A percentile compares a stretch with the other conserved stretches of the same genome.
Conservation (phyloP, 2,888 invertebrate species). For the Metallyticus violacea region DNA sequence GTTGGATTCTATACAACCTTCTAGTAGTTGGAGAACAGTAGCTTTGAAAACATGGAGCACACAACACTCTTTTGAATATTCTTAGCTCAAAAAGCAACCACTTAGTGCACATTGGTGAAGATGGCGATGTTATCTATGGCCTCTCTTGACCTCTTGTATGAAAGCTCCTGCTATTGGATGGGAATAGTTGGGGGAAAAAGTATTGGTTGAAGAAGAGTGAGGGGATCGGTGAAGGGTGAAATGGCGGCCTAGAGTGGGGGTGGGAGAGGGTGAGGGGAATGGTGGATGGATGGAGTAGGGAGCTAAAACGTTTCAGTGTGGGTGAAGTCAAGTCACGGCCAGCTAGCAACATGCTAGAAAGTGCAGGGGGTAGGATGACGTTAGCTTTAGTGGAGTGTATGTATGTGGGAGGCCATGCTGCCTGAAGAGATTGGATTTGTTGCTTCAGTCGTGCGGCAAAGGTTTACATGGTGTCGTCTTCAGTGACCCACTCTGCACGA, state of each 20-base stretch:
- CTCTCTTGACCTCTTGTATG: neutral
- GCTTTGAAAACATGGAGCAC: neutral
- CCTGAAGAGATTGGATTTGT: constrained; percentile 29
- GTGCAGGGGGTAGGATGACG: neutral
- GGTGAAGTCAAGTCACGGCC: neutral
- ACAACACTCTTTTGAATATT: neutral
- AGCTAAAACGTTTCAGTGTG: neutral
- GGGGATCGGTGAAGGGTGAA: neutral
- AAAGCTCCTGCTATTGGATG: neutral
- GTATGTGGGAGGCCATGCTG: neutral
- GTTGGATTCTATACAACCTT: neutral
- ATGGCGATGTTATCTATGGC: neutral
- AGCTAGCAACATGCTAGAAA: neutral
- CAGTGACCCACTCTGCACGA: neutral
- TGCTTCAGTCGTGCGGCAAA: constrained; percentile 19
- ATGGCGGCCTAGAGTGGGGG: neutral
- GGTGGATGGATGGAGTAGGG: no score
- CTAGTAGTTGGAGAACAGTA: neutral
- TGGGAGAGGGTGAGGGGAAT: no score
- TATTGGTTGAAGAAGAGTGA: neutral
- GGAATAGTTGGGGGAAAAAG: neutral
- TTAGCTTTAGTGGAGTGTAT: neutral
- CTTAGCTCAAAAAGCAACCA: neutral
- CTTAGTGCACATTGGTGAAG: neutral
- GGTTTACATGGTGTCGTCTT: constrained; percentile 19